Percentiles rank a stretch among this genome's conserved stretches.
Conservation (phyloP, 2,797 vertebrate genomes). For the Fundulus diaphanus region DNA sequence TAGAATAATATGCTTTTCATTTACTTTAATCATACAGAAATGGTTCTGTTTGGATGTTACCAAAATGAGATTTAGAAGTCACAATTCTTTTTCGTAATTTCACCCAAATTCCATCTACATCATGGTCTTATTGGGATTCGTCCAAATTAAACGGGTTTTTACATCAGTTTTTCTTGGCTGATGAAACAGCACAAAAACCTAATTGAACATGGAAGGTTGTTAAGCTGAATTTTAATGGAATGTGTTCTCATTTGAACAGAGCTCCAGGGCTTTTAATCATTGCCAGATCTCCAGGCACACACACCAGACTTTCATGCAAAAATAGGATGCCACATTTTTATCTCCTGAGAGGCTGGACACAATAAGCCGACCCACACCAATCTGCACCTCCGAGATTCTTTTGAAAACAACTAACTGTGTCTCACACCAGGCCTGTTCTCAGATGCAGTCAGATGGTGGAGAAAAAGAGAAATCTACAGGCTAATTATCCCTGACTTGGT, state of each 20-base stretch:
- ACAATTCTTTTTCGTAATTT: not conserved
- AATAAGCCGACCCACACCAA: constrained; percentile 44
- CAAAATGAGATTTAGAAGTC: not conserved
- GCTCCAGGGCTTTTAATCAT: constrained; percentile 46
- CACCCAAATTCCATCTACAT: not conserved
- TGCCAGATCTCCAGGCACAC: constrained; percentile 35
- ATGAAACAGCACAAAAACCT: constrained; percentile 15
- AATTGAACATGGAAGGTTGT: constrained; percentile 14
- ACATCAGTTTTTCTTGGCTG: not conserved
- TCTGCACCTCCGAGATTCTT: constrained; percentile 60
- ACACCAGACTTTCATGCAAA: constrained; percentile 22
- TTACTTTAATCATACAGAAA: not conserved
- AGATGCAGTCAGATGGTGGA: constrained; percentile 63
- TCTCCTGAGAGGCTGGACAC: constrained; percentile 37
- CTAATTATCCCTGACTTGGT: constrained; percentile 80
- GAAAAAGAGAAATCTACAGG: constrained; percentile 66
- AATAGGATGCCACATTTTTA: constrained; percentile 29
- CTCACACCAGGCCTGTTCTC: constrained; percentile 68
- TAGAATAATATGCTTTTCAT: not conserved
- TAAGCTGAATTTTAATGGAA: constrained; percentile 23
- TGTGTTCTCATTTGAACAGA: constrained; percentile 28
- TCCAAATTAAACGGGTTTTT: not conserved
- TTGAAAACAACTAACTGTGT: constrained; percentile 62
- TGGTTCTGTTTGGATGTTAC: not conserved
- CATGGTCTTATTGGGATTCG: not conserved